phyloP scores from a whole-genome alignment of 2,888 invertebrate genomes.

The Sinotaia quadrata region DNA sequence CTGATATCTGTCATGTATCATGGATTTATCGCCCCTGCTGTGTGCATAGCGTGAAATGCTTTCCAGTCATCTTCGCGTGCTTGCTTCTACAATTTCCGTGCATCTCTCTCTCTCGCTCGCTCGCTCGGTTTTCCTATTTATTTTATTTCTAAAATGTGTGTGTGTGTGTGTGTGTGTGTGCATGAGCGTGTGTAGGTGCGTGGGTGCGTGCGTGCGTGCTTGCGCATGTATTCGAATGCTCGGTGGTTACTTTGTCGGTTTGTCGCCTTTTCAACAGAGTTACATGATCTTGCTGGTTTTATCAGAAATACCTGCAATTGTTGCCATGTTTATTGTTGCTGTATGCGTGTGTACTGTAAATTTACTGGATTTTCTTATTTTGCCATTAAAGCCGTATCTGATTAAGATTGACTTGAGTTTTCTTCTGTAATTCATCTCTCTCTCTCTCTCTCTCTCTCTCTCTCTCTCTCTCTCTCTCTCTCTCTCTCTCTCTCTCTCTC shows the following conservation, averaged over 20 bases:
- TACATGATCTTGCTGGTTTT: neutral
- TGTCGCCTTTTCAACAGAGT: no score
- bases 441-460: no score
- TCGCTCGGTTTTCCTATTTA: neutral
- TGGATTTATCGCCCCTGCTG: constrained; percentile 28
- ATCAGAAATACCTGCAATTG: no score
- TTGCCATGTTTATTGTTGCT: no score
- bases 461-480: no score
- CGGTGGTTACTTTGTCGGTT: no score
- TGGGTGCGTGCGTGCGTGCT: neutral
- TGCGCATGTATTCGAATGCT: neutral
- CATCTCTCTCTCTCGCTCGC: constrained; percentile 4
- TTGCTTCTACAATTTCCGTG: neutral
- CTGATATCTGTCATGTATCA: constrained; percentile 30
- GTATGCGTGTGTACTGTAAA: no score
- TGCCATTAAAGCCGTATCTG: no score
- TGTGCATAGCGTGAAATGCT: constrained; percentile 30
- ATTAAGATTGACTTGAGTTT: no score
- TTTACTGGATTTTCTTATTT: no score
- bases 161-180: constrained; percentile 10
- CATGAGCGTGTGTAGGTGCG: neutral
- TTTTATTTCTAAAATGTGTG: neutral
- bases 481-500: no score
- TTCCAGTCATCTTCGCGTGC: neutral
- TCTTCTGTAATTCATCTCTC: no score